Evolutionary conservation across 2,888 invertebrate species (phyloP), one percentile per base, ranked within the genome.

Genomic region (Drosophila phalerata): DNA sequence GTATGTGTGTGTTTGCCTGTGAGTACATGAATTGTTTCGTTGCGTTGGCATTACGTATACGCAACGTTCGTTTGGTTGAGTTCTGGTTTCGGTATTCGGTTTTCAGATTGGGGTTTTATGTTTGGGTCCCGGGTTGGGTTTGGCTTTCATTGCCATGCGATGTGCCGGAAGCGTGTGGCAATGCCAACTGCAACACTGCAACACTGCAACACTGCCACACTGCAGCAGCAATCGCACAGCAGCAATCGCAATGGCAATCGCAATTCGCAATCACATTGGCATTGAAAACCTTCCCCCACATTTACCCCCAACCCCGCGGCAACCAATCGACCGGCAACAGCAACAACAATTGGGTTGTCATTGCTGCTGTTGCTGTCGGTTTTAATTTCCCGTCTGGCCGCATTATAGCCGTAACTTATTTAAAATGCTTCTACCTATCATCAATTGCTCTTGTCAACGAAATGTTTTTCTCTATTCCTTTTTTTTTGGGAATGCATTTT

Each of bases 381-480:
- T 83, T 82, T 79, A 85, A 86, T 87, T 88, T 88, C 85, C 87
- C 84, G 90, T 87, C 83, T 80, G 80, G 60, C 48, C 30, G 56
- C 67, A 66, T 77, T 71, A 74, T 43, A 42, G 13, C 43, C 61
- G 55, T 67, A 81, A 74, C 77, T 73, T 78, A 76, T 81, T 81
- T 77, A 72, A 84, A 77, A 84, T 72, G 80, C 58, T 71, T 55
- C 76, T 67, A 58, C 81, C 74, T 81, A 73, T 70, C 65, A 52
- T 34, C 81, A 77, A 84, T 76, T 77, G 84, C 49, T 43, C 65
- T 68, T 85, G 69, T 79, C 75, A 78, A 66, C 73, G 51, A 19
- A 42, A 69, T 65, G 63, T 47, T 28, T 32, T 13, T 15, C 28
- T 2, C 25, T 5, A 25, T 5, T n/a, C 22, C 34, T 25, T 11